phyloP scores from a whole-genome alignment of 2,113 vertebrate genomes.

The Brienomyrus brachyistius region DNA sequence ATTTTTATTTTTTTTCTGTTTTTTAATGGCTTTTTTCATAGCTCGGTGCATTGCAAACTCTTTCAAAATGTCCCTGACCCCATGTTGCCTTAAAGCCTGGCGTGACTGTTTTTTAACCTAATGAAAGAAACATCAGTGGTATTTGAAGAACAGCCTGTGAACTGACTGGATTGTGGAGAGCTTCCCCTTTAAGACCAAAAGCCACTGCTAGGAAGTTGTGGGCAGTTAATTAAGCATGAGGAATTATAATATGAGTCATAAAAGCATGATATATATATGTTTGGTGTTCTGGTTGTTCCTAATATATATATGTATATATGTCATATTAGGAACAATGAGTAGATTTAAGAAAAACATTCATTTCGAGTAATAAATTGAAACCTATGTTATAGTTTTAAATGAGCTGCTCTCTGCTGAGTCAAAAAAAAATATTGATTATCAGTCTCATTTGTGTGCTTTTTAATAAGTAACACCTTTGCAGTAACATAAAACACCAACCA shows the following conservation, averaged over 20 bases:
- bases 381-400: background rate
- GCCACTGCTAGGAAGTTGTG: background rate
- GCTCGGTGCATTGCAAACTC: background rate
- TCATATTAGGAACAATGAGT: background rate
- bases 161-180: background rate
- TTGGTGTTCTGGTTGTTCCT: no score
- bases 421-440: background rate
- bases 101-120: background rate
- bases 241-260: background rate
- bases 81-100: background rate
- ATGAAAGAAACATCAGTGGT: background rate
- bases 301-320: no score
- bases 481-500: background rate
- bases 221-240: background rate
- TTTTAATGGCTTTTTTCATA: background rate
- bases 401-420: background rate
- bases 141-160: background rate
- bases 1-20: background rate
- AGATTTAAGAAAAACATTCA: background rate
- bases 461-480: background rate
- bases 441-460: background rate
- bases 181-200: background rate
- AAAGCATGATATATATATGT: no score
- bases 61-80: background rate
- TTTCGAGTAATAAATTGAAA: background rate